Percentiles rank a stretch among this genome's conserved stretches.
phyloP scores from a whole-genome alignment of 1,140 invertebrate genomes.

The Pissodes strobi region DNA sequence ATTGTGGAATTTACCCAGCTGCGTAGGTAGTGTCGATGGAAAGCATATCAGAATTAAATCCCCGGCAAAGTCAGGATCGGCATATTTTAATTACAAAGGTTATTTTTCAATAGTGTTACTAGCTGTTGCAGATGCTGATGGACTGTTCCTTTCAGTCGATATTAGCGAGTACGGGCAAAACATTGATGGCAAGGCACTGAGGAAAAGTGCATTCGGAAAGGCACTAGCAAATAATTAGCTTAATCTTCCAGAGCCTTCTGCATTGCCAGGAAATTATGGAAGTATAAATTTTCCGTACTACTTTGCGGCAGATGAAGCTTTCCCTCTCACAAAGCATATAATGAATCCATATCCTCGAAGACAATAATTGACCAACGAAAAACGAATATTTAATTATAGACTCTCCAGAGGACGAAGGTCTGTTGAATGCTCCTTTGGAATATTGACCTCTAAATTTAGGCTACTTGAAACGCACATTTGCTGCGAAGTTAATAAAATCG shows the following conservation, averaged over 20 bases:
- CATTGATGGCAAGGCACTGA: neutral
- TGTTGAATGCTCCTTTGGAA: slow-evolving; percentile 7
- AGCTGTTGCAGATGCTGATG: slow-evolving; percentile 11
- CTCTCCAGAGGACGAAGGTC: slow-evolving; percentile 2
- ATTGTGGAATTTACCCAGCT: neutral
- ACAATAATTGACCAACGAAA: neutral
- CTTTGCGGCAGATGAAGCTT: neutral
- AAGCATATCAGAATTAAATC: neutral
- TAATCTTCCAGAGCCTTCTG: slow-evolving; percentile 9
- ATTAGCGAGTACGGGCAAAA: slow-evolving; percentile 15
- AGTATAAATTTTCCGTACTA: slow-evolving; percentile 4
- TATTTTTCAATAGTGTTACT: slow-evolving; percentile 4
- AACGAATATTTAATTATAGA: neutral
- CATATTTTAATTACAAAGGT: neutral
- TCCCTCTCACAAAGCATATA: neutral
- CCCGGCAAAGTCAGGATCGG: slow-evolving; percentile 5
- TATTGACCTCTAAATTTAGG: slow-evolving; percentile 5
- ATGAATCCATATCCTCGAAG: neutral
- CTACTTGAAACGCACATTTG: neutral
- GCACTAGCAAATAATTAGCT: neutral
- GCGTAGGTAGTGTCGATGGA: neutral
- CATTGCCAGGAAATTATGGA: neutral
- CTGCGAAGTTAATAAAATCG: neutral
- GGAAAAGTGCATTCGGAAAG: neutral
- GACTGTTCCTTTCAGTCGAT: slow-evolving; percentile 9